These are phyloP conservation scores for Sinohyriopsis cumingii DNA, from an alignment of 2,888 invertebrate genomes.

Conservation along the genomic window DNA sequence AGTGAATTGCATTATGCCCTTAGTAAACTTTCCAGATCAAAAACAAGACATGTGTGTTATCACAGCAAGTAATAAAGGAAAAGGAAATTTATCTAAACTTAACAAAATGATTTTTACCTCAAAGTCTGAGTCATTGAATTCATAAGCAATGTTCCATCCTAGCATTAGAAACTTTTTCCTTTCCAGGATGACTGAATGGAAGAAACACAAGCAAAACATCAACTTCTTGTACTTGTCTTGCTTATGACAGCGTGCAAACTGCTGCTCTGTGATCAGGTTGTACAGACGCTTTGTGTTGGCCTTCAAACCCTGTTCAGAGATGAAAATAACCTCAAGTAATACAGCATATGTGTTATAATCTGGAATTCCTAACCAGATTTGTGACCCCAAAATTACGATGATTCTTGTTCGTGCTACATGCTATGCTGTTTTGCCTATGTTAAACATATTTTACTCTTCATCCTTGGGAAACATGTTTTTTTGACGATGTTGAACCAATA, in stretches of 20 bases:
- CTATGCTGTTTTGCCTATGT: no score
- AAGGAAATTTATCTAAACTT: not conserved
- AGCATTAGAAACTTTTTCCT: slow-evolving; percentile 89
- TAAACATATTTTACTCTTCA: no score
- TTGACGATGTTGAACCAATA: no score
- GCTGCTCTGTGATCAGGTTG: slow-evolving; percentile 84
- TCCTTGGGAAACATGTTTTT: no score
- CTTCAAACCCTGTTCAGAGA: slow-evolving; percentile 80
- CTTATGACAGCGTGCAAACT: slow-evolving; percentile 81
- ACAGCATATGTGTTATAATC: no score
- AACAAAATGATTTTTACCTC: slow-evolving; percentile 76
- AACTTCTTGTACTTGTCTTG: slow-evolving; percentile 81
- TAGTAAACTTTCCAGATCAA: no score
- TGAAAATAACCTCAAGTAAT: not conserved
- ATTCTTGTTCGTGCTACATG: no score
- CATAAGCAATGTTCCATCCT: slow-evolving; percentile 91
- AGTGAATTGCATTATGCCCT: no score
- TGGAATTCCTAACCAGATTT: no score
- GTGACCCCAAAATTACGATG: no score
- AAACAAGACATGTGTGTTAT: no score
- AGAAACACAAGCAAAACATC: slow-evolving; percentile 87
- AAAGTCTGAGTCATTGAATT: slow-evolving; percentile 93
- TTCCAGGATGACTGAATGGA: slow-evolving; percentile 88
- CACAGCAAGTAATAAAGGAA: not conserved
- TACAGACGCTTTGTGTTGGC: slow-evolving; percentile 90